Conservation (phyloP, 2,888 invertebrate genomes). For the Dioctria rufipes region DNA sequence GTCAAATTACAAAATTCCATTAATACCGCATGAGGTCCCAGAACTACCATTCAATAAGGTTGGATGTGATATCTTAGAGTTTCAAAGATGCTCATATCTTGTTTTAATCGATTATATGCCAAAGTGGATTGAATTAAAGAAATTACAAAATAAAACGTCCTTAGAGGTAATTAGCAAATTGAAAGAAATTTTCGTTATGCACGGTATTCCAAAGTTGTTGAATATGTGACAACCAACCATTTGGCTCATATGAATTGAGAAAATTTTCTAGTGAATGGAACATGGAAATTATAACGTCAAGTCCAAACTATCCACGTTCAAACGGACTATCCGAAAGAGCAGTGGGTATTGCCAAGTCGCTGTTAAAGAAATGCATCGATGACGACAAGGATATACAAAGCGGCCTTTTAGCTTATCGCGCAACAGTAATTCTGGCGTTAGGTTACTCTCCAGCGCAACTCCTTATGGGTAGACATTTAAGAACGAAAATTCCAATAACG, state of each 20-base stretch:
- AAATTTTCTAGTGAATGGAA: not conserved
- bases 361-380: not conserved
- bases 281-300: not conserved
- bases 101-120: not conserved
- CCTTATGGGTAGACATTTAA: no score
- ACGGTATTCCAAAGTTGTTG: not conserved
- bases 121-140: no score
- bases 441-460: no score
- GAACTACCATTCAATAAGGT: not conserved
- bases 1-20: slow-evolving; percentile 9
- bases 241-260: not conserved
- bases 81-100: not conserved
- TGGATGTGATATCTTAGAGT: not conserved
- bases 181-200: not conserved
- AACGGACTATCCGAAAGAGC: slow-evolving; percentile 62
- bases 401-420: no score
- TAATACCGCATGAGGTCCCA: not conserved
- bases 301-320: slow-evolving; percentile 57
- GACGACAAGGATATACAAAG: no score
- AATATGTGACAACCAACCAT: not conserved
- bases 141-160: not conserved
- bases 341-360: not conserved
- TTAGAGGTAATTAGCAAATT: not conserved
- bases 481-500: no score
- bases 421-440: no score